These are phyloP conservation scores for Trochalopteron elliotii DNA, from an alignment of 2,113 vertebrate species.

Conservation along the genomic window DNA sequence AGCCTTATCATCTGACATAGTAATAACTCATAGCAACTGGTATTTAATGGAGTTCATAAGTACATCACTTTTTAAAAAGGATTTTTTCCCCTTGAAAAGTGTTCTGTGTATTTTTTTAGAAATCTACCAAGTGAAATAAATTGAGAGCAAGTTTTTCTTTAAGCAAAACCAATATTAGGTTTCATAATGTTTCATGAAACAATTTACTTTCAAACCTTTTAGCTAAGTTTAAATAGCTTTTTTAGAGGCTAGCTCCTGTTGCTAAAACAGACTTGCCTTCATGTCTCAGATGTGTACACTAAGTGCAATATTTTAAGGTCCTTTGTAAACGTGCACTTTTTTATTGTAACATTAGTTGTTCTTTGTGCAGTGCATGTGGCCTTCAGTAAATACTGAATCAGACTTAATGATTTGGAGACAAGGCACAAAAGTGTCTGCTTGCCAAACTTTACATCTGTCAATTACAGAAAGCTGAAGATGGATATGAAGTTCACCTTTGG, in stretches of 20 bases:
- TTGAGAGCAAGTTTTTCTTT: background rate
- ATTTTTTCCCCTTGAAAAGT: background rate
- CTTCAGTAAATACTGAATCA: background rate
- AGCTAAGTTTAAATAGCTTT: conserved; percentile 9
- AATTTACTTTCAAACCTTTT: conserved; percentile 41
- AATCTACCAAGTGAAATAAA: background rate
- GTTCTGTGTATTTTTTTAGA: background rate
- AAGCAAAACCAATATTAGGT: background rate
- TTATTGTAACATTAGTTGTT: background rate
- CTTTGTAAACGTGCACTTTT: background rate
- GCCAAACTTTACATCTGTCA: background rate
- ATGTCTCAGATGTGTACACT: background rate
- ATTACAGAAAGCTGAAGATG: background rate
- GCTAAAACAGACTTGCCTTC: conserved; percentile 4
- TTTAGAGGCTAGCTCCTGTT: background rate
- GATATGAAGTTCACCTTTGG: background rate
- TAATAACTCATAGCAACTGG: background rate
- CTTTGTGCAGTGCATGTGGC: background rate
- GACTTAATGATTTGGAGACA: background rate
- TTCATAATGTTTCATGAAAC: background rate
- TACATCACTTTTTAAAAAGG: conserved; percentile 10
- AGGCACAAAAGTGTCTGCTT: background rate
- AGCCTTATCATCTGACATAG: background rate
- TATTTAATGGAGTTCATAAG: background rate
- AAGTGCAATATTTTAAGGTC: conserved; percentile 9